Evolutionary conservation across 2,888 invertebrate genomes (phyloP).

Genomic region (Vannuccia rotundouncinata): DNA sequence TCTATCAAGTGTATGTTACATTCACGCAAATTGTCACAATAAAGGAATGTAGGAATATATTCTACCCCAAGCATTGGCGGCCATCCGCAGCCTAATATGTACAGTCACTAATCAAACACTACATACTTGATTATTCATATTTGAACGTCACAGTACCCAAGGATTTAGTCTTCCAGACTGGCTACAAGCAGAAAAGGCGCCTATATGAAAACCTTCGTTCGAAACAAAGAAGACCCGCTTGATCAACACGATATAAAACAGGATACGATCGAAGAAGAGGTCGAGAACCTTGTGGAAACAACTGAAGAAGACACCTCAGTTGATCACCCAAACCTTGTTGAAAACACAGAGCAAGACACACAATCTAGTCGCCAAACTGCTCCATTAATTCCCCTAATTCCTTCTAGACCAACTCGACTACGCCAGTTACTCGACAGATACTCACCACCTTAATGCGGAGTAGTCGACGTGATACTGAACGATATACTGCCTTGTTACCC

Average conservation of each 20-base stretch:
- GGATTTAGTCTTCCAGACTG: constrained; percentile 18
- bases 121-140: constrained; percentile 13
- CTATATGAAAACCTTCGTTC: constrained; percentile 20
- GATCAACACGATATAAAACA: constrained; percentile 14
- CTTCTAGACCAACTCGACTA: constrained; percentile 18
- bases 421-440: constrained; percentile 15
- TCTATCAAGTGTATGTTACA: constrained; percentile 14
- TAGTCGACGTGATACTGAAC: constrained; percentile 14
- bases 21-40: background rate
- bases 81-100: constrained; percentile 20
- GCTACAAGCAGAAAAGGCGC: constrained; percentile 24
- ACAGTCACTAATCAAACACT: constrained; percentile 28
- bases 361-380: constrained; percentile 5
- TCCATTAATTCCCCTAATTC: constrained; percentile 13
- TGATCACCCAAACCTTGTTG: constrained; percentile 24
- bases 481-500: constrained; percentile 12
- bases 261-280: constrained; percentile 22
- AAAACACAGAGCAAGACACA: constrained; percentile 3
- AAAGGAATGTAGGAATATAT: background rate
- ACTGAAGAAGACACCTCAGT: constrained; percentile 13
- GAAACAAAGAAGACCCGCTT: constrained; percentile 15
- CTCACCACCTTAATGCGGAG: too few species aligned
- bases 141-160: constrained; percentile 24
- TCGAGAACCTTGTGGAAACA: constrained; percentile 6
- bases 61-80: constrained; percentile 12